These are phyloP conservation scores for rat (Rattus norvegicus) DNA, from an alignment of 2,113 vertebrate genomes.

Conservation along the genomic window DNA sequence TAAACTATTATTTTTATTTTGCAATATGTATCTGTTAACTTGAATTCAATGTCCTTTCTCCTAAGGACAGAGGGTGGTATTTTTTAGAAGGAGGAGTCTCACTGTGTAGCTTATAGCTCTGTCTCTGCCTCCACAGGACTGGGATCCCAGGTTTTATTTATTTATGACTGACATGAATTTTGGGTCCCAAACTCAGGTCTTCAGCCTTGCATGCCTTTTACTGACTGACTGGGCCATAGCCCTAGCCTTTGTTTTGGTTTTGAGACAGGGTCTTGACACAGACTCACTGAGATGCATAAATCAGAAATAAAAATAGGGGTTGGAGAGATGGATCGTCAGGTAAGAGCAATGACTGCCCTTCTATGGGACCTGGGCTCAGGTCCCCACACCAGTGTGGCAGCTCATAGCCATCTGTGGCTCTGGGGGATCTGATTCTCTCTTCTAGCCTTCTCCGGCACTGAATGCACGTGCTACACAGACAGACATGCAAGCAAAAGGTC, in stretches of 20 bases:
- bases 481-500: background rate
- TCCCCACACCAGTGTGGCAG: background rate
- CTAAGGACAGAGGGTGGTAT: no score
- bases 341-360: background rate
- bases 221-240: background rate
- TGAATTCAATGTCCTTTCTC: background rate
- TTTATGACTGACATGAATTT: background rate
- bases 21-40: background rate
- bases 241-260: background rate
- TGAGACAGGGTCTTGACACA: background rate
- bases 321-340: background rate
- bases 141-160: background rate
- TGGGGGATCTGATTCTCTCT: no score
- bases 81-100: background rate
- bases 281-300: background rate
- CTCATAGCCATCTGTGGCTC: background rate
- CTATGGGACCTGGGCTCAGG: background rate
- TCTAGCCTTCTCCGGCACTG: background rate
- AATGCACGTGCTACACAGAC: background rate
- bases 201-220: background rate
- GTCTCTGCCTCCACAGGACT: background rate
- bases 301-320: background rate
- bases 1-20: slow-evolving; percentile 59
- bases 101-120: background rate
- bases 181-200: background rate